Evolutionary conservation across 2,113 vertebrate species (phyloP).

Genomic region (Nettapus auritus): DNA sequence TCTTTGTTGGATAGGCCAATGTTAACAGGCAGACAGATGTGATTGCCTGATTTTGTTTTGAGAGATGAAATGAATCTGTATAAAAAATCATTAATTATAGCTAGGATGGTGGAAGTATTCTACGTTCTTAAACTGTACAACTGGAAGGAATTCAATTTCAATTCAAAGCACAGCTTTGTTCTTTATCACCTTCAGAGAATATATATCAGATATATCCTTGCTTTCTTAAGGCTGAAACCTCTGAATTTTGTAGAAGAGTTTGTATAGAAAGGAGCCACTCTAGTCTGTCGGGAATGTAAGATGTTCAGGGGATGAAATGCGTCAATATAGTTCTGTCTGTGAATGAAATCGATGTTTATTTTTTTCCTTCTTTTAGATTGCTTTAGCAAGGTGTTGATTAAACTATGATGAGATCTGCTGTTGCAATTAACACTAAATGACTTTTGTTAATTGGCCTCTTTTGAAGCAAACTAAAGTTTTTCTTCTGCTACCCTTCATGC

Average conservation of each 20-base stretch:
- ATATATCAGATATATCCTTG: background rate
- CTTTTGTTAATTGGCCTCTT: slow-evolving; percentile 62
- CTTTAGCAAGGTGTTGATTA: slow-evolving; percentile 69
- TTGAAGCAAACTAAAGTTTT: slow-evolving; percentile 13
- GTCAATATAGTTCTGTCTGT: slow-evolving; percentile 2
- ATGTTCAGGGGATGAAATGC: background rate
- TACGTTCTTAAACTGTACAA: background rate
- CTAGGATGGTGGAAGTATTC: background rate
- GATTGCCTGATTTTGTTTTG: background rate
- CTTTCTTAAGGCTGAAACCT: background rate
- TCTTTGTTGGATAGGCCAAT: background rate
- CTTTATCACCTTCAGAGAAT: background rate
- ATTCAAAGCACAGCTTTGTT: background rate
- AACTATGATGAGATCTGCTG: background rate
- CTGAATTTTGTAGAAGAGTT: background rate
- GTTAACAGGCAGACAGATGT: background rate
- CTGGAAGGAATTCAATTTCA: background rate
- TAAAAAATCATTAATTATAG: background rate
- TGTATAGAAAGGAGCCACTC: background rate
- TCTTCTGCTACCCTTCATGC: background rate
- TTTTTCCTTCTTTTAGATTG: slow-evolving; percentile 1
- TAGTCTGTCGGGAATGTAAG: background rate
- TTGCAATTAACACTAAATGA: slow-evolving; percentile 62
- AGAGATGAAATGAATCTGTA: background rate
- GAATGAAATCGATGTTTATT: slow-evolving; percentile 17